Conservation (phyloP, 2,888 invertebrate genomes). For the Papilio protenor region DNA sequence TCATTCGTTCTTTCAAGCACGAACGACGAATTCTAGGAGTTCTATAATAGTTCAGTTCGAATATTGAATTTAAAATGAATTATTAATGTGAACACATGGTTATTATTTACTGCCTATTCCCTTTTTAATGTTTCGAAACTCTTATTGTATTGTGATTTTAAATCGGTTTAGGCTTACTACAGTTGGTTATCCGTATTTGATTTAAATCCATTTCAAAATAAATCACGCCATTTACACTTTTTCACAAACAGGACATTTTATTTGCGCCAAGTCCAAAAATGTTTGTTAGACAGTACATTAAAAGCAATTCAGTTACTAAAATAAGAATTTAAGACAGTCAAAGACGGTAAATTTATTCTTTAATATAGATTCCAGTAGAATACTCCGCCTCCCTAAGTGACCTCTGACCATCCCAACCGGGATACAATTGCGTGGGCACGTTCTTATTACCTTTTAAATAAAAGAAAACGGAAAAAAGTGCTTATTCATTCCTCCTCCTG, state of each 20-base stretch:
- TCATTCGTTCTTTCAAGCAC: slow-evolving; percentile 31
- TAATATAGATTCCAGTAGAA: neutral
- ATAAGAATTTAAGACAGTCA: neutral
- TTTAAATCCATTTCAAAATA: neutral
- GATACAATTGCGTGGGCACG: slow-evolving; percentile 9
- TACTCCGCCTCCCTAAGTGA: neutral
- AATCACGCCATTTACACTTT: neutral
- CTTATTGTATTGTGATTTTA: slow-evolving; percentile 11
- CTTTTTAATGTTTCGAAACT: slow-evolving; percentile 21
- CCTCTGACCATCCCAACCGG: neutral
- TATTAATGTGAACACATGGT: slow-evolving; percentile 35
- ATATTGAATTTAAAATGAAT: slow-evolving; percentile 38
- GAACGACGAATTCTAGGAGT: slow-evolving; percentile 51
- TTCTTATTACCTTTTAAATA: slow-evolving; percentile 11
- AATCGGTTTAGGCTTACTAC: neutral
- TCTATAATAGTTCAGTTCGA: slow-evolving; percentile 40
- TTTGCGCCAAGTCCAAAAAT: slow-evolving; percentile 4
- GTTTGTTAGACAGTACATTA: neutral
- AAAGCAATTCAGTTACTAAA: neutral
- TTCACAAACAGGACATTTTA: neutral
- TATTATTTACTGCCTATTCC: slow-evolving; percentile 21
- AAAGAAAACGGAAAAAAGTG: slow-evolving; percentile 4
- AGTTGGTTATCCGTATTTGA: neutral
- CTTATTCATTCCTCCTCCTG: slow-evolving; percentile 12
- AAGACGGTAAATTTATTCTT: neutral